phyloP scores from a whole-genome alignment of 2,888 invertebrate genomes.

The Agrochola litura region DNA sequence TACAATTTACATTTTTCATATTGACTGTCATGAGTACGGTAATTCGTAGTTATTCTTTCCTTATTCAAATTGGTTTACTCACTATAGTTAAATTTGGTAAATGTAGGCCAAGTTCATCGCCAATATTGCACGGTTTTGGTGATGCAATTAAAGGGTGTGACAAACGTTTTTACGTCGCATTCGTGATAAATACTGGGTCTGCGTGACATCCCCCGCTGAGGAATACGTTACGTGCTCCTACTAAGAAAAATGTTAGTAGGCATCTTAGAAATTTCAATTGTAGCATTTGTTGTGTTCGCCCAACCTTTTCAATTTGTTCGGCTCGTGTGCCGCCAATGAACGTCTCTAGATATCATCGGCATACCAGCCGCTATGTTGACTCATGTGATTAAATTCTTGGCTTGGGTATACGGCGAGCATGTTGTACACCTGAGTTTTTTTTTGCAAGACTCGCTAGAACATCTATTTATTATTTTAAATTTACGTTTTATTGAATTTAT shows the following conservation, averaged over 20 bases:
- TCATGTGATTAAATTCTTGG: conserved; percentile 88
- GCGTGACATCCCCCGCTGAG: conserved; percentile 80
- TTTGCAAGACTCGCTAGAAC: conserved; percentile 75
- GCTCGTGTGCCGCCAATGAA: conserved; percentile 81
- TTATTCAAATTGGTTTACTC: conserved; percentile 1
- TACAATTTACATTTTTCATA: conserved; percentile 17
- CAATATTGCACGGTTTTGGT: conserved; percentile 76
- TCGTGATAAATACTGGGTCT: conserved; percentile 74
- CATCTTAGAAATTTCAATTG: conserved; percentile 89
- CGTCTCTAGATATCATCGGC: conserved; percentile 86
- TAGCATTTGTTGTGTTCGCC: conserved; percentile 82
- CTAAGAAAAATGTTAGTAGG: conserved; percentile 86
- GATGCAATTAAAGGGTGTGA: conserved; percentile 79
- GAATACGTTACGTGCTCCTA: conserved; percentile 87
- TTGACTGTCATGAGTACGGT: conserved; percentile 6
- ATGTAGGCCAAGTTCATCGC: conserved; percentile 76
- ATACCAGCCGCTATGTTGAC: conserved; percentile 83
- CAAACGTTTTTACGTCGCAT: conserved; percentile 78
- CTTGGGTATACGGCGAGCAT: conserved; percentile 77
- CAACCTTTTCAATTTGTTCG: conserved; percentile 86
- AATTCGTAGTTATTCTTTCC: background rate
- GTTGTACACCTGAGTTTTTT: conserved; percentile 73
- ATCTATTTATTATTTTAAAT: conserved; percentile 37
- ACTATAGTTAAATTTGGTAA: conserved; percentile 13
- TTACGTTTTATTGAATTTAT: conserved; percentile 44